Percentiles rank a stretch among this genome's conserved stretches.
These are phyloP conservation scores for Harpegnathos saltator DNA, from an alignment of 1,140 invertebrate species.

Conservation along the genomic window DNA sequence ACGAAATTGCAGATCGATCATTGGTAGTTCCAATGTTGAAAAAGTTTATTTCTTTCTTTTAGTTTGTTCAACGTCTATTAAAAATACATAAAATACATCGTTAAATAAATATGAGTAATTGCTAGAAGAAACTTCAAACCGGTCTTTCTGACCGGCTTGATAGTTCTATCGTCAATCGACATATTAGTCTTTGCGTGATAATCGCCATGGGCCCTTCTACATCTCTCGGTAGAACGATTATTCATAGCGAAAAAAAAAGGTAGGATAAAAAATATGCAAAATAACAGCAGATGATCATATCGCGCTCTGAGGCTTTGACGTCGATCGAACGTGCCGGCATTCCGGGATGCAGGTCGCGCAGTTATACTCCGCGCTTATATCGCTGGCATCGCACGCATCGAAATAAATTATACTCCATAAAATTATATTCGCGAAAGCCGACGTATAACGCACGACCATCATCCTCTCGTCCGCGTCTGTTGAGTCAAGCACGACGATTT, in stretches of 20 bases:
- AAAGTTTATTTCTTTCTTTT: too few species aligned
- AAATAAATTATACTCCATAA: constrained; percentile 15
- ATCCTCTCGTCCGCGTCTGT: not conserved
- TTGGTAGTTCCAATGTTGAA: too few species aligned
- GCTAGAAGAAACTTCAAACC: too few species aligned
- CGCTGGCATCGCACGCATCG: not conserved
- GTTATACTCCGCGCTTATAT: constrained; percentile 1
- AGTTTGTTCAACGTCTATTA: too few species aligned
- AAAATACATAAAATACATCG: too few species aligned
- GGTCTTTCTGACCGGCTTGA: too few species aligned
- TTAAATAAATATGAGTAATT: too few species aligned
- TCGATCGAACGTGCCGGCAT: not conserved
- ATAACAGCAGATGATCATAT: not conserved
- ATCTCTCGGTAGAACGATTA: constrained; percentile 14
- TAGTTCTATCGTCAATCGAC: too few species aligned
- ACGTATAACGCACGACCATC: not conserved
- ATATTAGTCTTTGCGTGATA: too few species aligned
- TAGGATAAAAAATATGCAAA: constrained; percentile 11
- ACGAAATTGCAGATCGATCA: too few species aligned
- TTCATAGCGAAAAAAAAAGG: not conserved
- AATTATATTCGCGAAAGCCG: constrained; percentile 4
- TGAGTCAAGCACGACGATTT: not conserved
- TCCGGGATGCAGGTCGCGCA: constrained; percentile 5
- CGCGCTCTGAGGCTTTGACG: not conserved
- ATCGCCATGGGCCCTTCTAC: not conserved